Conservation (phyloP, 2,888 invertebrate species). For the Heteromurus nitidus region DNA sequence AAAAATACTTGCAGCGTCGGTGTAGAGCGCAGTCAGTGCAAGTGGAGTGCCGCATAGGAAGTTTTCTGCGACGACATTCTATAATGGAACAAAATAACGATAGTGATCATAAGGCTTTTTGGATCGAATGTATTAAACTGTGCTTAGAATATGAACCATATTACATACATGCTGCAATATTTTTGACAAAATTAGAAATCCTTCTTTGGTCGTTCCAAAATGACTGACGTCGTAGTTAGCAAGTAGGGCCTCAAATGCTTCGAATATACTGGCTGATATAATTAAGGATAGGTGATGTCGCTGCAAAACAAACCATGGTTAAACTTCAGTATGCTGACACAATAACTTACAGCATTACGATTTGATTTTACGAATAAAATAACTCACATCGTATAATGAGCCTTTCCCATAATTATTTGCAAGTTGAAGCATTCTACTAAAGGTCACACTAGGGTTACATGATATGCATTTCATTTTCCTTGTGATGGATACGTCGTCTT, state of each 20-base stretch:
- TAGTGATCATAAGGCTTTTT: background rate
- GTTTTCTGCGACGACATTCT: conserved; percentile 48
- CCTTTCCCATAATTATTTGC: conserved; percentile 35
- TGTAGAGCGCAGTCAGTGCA: conserved; percentile 40
- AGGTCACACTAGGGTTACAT: conserved; percentile 23
- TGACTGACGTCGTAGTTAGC: conserved; percentile 42
- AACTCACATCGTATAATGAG: conserved; percentile 65
- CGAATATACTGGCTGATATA: conserved; percentile 36
- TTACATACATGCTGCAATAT: conserved; percentile 48
- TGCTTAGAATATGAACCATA: no score
- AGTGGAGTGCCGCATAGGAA: conserved; percentile 47
- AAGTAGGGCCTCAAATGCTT: conserved; percentile 42
- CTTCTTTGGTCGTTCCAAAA: conserved; percentile 44
- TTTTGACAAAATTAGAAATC: conserved; percentile 48
- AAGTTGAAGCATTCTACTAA: conserved; percentile 26
- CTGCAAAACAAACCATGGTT: conserved; percentile 31
- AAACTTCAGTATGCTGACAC: background rate
- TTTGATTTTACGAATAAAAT: background rate
- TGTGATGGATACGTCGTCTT: conserved; percentile 28
- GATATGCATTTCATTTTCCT: conserved; percentile 22
- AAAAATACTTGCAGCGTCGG: conserved; percentile 48
- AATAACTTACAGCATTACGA: background rate
- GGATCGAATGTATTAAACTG: background rate
- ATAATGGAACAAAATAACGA: background rate
- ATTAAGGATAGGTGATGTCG: conserved; percentile 33